Base-by-base conservation (phyloP, 2,113 vertebrate genomes). In the Lynx canadensis region DNA sequence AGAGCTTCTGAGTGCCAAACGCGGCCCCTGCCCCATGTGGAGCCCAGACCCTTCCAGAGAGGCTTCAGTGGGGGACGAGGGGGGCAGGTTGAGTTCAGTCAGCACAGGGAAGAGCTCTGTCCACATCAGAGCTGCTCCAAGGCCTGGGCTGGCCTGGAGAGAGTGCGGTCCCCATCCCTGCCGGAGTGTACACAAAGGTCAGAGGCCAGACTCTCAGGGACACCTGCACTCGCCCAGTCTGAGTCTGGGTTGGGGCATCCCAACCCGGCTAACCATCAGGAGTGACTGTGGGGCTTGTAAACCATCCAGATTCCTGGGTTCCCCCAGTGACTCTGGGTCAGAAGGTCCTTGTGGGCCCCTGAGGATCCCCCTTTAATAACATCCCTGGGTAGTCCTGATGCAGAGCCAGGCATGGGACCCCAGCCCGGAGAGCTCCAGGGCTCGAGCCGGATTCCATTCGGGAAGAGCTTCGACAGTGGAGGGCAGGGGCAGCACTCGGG, bases 401-500 rank as follows among this genome's bases (percentile, higher is more conserved):
- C 41, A 88, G 29, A 81, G 57, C 50, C 36, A 33, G 52, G 25
- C 65, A 65, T 38, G 31, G 52, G 41, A 7, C 57, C 78, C 52
- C 0, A 0, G 33, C 25, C 48, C 38, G 11, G 63, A 79, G 29
- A 55, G 66, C 31, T 19, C 89, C 3, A 0, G 6, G 27, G 71
- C 27, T 80, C 73, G 7, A 57, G n/a, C 12, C 7, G 31, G 13
- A 55, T n/a, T 57, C n/a, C 73, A 31, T 16, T 36, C 11, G 48
- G 76, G 21, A 71, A 91, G 76, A 66, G 65, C 38, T 60, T 25
- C 36, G 45, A 57, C n/a, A 31, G 1, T 2, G n/a, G 69, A 14
- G 29, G 25, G 6, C 5, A 1, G 48, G 12, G 25, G 10, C 14
- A 27, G 65, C 27, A 81, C 0, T 0, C 12, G 4, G 38, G 16